phyloP scores from a whole-genome alignment of 37 sponge, comb jelly and placozoan species.

The Eunapius fragilis region DNA sequence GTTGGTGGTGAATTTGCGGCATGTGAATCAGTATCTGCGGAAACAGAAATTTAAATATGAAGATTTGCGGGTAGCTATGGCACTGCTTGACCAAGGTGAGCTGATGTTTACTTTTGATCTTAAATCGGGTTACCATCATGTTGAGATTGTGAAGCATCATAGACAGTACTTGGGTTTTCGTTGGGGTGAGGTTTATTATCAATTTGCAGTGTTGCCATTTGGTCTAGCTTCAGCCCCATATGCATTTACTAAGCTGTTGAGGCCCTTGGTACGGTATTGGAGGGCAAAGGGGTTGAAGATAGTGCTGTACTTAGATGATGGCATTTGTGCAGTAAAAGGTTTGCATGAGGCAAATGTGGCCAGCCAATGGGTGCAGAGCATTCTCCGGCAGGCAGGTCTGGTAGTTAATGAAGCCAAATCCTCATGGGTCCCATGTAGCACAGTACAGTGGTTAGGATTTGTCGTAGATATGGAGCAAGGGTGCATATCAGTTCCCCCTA shows the following conservation, averaged over 20 bases:
- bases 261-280: conserved; percentile 32
- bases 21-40: conserved; percentile 17
- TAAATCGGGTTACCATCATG: conserved; percentile 42
- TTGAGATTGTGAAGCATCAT: conserved; percentile 14
- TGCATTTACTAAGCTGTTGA: conserved; percentile 44
- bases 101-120: conserved; percentile 29
- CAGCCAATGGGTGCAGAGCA: neutral
- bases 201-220: conserved; percentile 47
- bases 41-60: conserved; percentile 51
- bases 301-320: conserved; percentile 50
- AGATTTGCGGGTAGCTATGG: conserved; percentile 21
- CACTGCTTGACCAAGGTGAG: conserved; percentile 15
- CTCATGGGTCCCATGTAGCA: conserved; percentile 9
- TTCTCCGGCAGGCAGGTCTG: conserved; percentile 11
- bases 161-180: conserved; percentile 33
- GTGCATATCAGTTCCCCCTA: conserved; percentile 9
- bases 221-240: conserved; percentile 33
- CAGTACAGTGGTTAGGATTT: conserved; percentile 5
- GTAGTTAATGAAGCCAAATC: conserved; percentile 18
- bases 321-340: conserved; percentile 19
- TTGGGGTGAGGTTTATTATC: conserved; percentile 16
- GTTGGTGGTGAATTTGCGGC: conserved; percentile 30
- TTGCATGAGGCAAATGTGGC: neutral
- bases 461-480: neutral
- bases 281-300: conserved; percentile 24